phyloP scores from a whole-genome alignment of 2,888 invertebrate species.

The Smittia aterrima region DNA sequence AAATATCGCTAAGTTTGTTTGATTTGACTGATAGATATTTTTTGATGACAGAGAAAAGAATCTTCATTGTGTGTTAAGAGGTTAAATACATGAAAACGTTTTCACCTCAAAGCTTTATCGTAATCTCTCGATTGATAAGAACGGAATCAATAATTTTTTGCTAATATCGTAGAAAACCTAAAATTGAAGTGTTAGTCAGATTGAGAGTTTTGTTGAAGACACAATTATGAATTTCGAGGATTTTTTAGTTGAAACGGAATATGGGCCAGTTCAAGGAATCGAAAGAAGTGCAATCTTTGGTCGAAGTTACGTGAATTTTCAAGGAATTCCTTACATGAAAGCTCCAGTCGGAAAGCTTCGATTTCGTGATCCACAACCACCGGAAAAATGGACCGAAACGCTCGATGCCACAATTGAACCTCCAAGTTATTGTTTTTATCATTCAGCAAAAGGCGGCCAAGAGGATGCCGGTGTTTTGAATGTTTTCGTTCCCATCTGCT shows the following conservation, averaged over 20 bases:
- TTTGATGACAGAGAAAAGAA: no score
- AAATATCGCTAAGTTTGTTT: no score
- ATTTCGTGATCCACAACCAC: slow-evolving; percentile 51
- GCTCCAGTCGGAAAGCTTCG: slow-evolving; percentile 20
- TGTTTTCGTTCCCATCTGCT: slow-evolving; percentile 57
- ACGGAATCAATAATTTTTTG: no score
- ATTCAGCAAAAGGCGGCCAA: slow-evolving; percentile 52
- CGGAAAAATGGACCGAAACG: slow-evolving; percentile 52
- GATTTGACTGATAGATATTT: no score
- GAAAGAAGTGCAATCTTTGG: neutral
- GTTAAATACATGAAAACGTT: no score
- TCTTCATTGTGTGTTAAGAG: no score
- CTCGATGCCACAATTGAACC: slow-evolving; percentile 53
- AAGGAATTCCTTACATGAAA: slow-evolving; percentile 28
- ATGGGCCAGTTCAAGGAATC: slow-evolving; percentile 19
- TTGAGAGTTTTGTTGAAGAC: no score
- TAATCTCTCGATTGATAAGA: no score
- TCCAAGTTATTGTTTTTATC: slow-evolving; percentile 50
- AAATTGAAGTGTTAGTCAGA: no score
- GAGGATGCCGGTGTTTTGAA: slow-evolving; percentile 52
- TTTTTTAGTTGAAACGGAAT: neutral
- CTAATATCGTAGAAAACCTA: no score
- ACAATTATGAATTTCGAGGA: no score
- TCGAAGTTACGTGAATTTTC: neutral
- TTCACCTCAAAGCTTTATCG: no score